Percentiles rank a stretch among this genome's conserved stretches.
Evolutionary conservation across 2,113 vertebrate species (phyloP).

Genomic region (Vireo altiloquus): DNA sequence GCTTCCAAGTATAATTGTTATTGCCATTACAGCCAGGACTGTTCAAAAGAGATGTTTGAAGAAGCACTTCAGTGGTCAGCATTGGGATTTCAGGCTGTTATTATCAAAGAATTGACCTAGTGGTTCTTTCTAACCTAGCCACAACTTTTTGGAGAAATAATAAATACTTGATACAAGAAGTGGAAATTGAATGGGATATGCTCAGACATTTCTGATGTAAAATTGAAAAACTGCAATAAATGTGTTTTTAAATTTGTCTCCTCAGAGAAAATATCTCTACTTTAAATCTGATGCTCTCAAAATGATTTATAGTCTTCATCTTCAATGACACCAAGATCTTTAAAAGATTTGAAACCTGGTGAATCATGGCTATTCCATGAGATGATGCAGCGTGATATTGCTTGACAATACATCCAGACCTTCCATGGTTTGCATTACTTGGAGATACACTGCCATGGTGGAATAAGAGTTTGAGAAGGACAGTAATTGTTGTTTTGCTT

Average conservation of each 20-base stretch:
- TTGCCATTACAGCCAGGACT: background rate
- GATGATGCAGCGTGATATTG: background rate
- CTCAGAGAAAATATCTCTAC: background rate
- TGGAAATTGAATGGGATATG: background rate
- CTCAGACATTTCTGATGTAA: background rate
- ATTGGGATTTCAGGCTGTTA: background rate
- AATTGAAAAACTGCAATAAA: background rate
- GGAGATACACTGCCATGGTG: background rate
- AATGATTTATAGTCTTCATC: background rate
- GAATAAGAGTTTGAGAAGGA: background rate
- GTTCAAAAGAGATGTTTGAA: background rate
- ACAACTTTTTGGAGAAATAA: background rate
- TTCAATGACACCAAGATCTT: background rate
- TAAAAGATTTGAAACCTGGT: background rate
- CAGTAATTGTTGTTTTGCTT: background rate
- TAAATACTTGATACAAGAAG: background rate
- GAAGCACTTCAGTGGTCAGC: background rate
- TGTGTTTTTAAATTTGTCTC: constrained; percentile 7
- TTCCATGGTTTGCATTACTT: background rate
- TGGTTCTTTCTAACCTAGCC: background rate
- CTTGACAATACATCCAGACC: background rate
- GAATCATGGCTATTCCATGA: background rate
- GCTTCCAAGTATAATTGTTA: background rate
- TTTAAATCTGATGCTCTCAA: background rate
- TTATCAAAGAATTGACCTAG: background rate